These are phyloP conservation scores for Poecile montanus DNA, from an alignment of 2,797 vertebrate species.

Conservation along the genomic window DNA sequence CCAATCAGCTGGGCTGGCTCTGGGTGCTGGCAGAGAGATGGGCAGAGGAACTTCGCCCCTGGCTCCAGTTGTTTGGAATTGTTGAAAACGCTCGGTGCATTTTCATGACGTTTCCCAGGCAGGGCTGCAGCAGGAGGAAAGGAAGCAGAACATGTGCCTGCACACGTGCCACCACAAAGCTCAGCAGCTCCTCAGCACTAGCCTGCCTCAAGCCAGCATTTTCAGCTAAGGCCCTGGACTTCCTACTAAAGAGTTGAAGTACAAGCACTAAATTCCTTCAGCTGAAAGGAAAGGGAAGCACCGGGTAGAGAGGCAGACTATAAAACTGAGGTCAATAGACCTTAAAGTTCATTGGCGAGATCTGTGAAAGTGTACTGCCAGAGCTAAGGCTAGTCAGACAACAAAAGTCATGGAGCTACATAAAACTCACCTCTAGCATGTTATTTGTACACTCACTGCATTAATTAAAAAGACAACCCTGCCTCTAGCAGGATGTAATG, in stretches of 20 bases:
- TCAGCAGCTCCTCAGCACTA: background rate
- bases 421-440: background rate
- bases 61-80: background rate
- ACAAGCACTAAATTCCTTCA: background rate
- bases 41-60: background rate
- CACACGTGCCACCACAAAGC: background rate
- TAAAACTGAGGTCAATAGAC: background rate
- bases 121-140: background rate
- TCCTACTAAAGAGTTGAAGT: background rate
- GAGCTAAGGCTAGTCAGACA: background rate
- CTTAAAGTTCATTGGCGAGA: background rate
- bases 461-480: background rate
- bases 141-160: background rate
- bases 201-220: background rate
- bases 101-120: background rate
- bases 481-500: background rate
- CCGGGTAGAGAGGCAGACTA: background rate
- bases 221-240: background rate
- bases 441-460: background rate
- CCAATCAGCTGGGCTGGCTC: background rate
- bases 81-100: background rate
- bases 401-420: background rate
- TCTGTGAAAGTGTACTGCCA: background rate
- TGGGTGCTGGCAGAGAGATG: rapidly evolving
- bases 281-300: background rate